A percentile compares a stretch with the other conserved stretches of the same genome.
Evolutionary conservation across 2,113 vertebrate species (phyloP).

Genomic region (Patagioenas fasciata): DNA sequence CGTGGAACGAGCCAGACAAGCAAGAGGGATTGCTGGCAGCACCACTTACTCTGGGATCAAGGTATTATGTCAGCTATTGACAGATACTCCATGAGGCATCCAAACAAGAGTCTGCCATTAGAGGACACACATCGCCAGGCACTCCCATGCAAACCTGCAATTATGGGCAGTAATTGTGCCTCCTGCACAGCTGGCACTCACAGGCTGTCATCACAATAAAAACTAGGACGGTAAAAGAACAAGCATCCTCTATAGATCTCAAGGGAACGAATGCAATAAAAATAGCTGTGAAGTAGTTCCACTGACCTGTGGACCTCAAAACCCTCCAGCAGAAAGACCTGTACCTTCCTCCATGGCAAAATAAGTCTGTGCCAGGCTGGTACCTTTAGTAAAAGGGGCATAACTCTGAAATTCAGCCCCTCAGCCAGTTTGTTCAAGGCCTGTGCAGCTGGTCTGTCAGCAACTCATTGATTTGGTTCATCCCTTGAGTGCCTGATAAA

Average conservation of each 20-base stretch:
- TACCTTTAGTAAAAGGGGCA: background rate
- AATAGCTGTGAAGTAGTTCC: background rate
- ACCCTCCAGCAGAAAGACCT: background rate
- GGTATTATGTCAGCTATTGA: background rate
- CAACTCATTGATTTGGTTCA: background rate
- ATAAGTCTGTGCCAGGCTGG: background rate
- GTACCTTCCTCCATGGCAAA: background rate
- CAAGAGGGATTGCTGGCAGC: background rate
- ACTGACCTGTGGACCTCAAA: background rate
- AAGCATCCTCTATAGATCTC: background rate
- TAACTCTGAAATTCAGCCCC: background rate
- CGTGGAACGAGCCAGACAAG: background rate
- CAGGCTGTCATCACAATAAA: background rate
- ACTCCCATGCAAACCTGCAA: background rate
- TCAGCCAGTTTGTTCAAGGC: background rate
- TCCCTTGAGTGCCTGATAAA: background rate
- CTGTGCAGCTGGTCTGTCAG: background rate
- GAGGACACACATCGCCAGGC: background rate
- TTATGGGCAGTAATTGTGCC: background rate
- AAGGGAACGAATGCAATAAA: background rate
- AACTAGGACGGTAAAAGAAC: background rate
- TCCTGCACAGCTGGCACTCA: constrained; percentile 21
- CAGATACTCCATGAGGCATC: background rate
- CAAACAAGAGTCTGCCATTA: background rate
- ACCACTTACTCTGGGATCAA: background rate